A percentile compares a stretch with the other conserved stretches of the same genome.
Conservation (phyloP, 2,797 vertebrate genomes). For the Rhinatrema bivittatum region DNA sequence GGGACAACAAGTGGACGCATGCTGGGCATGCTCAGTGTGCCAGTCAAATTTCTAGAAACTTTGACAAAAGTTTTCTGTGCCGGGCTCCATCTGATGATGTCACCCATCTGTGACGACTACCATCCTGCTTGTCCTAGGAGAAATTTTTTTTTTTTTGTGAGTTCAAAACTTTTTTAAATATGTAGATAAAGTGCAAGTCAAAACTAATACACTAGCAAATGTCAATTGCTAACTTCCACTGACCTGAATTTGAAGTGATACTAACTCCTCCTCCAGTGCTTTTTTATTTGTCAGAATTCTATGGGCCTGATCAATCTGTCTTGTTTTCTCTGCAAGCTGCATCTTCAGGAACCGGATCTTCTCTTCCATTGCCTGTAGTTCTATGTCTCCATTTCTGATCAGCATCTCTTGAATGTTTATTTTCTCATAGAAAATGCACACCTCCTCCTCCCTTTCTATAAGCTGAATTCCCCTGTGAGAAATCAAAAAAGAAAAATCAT, state of each 20-base stretch:
- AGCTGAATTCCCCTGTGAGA: slow-evolving; percentile 69
- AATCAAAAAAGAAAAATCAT: background rate
- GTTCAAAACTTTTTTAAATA: no score
- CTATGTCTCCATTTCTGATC: slow-evolving; percentile 54
- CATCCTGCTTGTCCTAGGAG: no score
- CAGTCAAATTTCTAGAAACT: no score
- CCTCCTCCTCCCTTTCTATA: slow-evolving; percentile 76
- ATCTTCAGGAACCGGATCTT: slow-evolving; percentile 65
- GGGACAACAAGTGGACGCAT: no score
- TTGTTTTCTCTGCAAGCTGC: slow-evolving; percentile 60
- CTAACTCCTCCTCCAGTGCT: slow-evolving; percentile 58
- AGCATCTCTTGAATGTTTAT: slow-evolving; percentile 65
- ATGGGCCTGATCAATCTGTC: slow-evolving; percentile 53
- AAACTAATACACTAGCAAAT: no score
- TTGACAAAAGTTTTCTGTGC: no score
- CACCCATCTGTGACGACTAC: no score
- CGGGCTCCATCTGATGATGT: no score
- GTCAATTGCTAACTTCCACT: no score
- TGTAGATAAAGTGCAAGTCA: no score
- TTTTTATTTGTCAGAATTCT: slow-evolving; percentile 53
- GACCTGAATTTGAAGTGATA: slow-evolving; percentile 73
- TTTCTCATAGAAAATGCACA: slow-evolving; percentile 71
- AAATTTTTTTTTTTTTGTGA: no score
- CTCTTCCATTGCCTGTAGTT: slow-evolving; percentile 67
- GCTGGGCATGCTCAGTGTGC: no score